phyloP scores from a whole-genome alignment of 2,113 vertebrate species.

The Fregata magnificens region DNA sequence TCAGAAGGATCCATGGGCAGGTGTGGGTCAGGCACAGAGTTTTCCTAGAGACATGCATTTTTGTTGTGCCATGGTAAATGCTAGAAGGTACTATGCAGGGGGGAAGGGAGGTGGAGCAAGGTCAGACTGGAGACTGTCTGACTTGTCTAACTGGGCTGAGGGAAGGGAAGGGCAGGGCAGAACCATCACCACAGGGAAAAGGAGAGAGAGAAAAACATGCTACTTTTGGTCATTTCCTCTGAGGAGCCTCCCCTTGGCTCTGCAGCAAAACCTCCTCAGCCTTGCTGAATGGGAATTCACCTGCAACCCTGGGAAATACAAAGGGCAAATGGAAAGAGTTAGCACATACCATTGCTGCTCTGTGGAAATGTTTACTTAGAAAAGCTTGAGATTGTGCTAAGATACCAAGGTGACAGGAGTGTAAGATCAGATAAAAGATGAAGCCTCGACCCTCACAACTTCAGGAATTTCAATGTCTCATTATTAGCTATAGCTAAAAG shows the following conservation, averaged over 20 bases:
- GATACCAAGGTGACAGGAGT: not conserved
- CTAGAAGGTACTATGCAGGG: not conserved
- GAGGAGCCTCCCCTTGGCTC: not conserved
- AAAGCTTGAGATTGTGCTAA: conserved; percentile 12
- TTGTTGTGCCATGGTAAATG: not conserved
- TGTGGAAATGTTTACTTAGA: conserved; percentile 49
- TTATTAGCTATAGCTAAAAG: not conserved
- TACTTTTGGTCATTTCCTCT: not conserved
- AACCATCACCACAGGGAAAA: not conserved
- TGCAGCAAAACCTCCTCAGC: not conserved
- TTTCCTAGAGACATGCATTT: not conserved
- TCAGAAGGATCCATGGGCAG: not conserved
- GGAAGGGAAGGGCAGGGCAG: not conserved
- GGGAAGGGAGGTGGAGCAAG: not conserved
- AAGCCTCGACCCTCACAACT: not conserved
- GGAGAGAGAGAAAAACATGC: not conserved
- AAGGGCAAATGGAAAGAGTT: conserved; percentile 43
- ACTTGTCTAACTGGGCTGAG: not conserved
- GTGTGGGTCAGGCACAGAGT: not conserved
- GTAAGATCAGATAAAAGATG: conserved; percentile 13
- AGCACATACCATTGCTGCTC: conserved; percentile 29
- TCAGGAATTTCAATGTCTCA: not conserved
- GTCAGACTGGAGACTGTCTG: not conserved
- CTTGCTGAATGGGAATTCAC: not conserved
- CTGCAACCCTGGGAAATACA: conserved; percentile 21